Evolutionary conservation across 1,140 invertebrate species (phyloP).

Genomic region (Orius laevigatus): DNA sequence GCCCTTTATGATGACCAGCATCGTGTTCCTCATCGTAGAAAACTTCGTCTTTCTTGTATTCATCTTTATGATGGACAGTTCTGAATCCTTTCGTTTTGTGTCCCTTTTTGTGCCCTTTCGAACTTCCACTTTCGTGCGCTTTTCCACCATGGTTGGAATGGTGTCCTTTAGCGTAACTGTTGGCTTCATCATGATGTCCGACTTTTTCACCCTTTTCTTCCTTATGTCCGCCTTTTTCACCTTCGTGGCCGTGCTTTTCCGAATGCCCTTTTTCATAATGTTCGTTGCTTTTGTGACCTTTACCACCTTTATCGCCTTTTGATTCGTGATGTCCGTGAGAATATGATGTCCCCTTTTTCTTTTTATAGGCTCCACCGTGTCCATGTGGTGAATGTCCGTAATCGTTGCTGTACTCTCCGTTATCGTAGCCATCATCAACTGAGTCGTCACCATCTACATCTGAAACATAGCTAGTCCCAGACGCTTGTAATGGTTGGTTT

Average conservation of each 20-base stretch:
- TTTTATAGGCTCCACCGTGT: slow-evolving; percentile 1
- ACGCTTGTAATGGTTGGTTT: not conserved
- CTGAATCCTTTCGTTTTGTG: slow-evolving; percentile 46
- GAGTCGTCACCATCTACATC: not conserved
- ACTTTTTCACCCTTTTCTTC: slow-evolving; percentile 23
- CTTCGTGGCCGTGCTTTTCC: slow-evolving; percentile 21
- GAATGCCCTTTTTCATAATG: slow-evolving; percentile 25
- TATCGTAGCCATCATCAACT: slow-evolving; percentile 4
- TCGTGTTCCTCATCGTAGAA: slow-evolving; percentile 49
- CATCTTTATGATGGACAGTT: slow-evolving; percentile 45
- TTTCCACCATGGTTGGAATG: slow-evolving; percentile 24
- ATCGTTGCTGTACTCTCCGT: not conserved
- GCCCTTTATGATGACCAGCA: slow-evolving; percentile 36
- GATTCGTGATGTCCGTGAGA: slow-evolving; percentile 4
- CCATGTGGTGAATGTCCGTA: not conserved
- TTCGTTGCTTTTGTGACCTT: slow-evolving; percentile 37
- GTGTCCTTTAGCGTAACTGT: slow-evolving; percentile 29
- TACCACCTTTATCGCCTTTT: slow-evolving; percentile 35
- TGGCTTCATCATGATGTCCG: slow-evolving; percentile 21
- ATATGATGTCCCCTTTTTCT: slow-evolving; percentile 5
- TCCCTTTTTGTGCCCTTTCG: slow-evolving; percentile 42
- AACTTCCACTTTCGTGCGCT: slow-evolving; percentile 16
- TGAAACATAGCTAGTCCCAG: slow-evolving; percentile 9
- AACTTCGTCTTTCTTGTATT: slow-evolving; percentile 43
- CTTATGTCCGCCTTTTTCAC: slow-evolving; percentile 19